Percentiles rank a stretch among this genome's conserved stretches.
Conservation (phyloP, 2,797 vertebrate species). For the Alectoris magna region DNA sequence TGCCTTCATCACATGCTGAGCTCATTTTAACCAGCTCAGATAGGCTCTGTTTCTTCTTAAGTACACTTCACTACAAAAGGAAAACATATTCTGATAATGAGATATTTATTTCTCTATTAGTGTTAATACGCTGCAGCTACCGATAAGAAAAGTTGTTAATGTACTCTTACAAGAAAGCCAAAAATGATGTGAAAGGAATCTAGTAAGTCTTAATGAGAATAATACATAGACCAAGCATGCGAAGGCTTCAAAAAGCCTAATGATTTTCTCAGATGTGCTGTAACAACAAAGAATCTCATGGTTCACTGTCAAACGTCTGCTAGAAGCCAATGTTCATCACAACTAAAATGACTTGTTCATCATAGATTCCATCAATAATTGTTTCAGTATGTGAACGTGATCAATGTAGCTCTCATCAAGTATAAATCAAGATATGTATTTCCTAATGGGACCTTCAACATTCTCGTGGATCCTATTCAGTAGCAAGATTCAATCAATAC, state of each 20-base stretch:
- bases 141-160: neutral
- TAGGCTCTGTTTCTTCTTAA: neutral
- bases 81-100: neutral
- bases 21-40: neutral
- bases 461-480: conserved; percentile 17
- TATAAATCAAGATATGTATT: conserved; percentile 40
- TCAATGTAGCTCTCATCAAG: conserved; percentile 36
- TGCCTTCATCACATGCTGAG: neutral
- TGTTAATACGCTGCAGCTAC: neutral
- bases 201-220: conserved; percentile 38
- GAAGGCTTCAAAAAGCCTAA: conserved; percentile 49
- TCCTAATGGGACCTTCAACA: conserved; percentile 37
- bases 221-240: neutral
- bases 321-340: conserved; percentile 53
- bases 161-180: conserved; percentile 16
- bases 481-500: neutral
- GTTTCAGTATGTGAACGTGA: conserved; percentile 58
- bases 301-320: conserved; percentile 60
- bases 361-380: conserved; percentile 65
- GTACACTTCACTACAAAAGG: neutral
- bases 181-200: neutral
- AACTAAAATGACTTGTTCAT: conserved; percentile 59
- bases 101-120: neutral
- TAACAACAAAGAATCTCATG: conserved; percentile 65
- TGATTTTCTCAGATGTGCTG: conserved; percentile 67